These are phyloP conservation scores for Drosophila varians DNA, from an alignment of 1,140 invertebrate species.

Conservation along the genomic window DNA sequence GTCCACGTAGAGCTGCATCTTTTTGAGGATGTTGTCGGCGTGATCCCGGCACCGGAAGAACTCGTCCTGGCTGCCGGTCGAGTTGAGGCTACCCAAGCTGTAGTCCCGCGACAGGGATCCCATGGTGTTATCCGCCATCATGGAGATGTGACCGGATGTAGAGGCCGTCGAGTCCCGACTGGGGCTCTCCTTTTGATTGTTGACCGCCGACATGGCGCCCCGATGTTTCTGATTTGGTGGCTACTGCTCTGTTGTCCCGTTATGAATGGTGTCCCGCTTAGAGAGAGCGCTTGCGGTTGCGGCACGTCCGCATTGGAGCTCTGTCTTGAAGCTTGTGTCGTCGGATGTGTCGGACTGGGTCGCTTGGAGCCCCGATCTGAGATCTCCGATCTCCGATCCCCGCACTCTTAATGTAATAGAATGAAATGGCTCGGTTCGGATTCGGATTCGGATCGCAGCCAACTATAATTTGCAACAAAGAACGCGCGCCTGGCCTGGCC, in stretches of 20 bases:
- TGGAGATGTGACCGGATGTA: slow-evolving; percentile 74
- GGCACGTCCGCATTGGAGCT: slow-evolving; percentile 64
- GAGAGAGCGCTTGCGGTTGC: slow-evolving; percentile 1
- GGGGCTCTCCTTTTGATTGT: slow-evolving; percentile 82
- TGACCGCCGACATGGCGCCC: slow-evolving; percentile 61
- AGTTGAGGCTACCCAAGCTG: slow-evolving; percentile 76
- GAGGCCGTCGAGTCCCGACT: slow-evolving; percentile 80
- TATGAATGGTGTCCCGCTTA: neutral
- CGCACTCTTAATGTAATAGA: neutral
- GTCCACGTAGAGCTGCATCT: slow-evolving; percentile 92
- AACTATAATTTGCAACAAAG: slow-evolving; percentile 60
- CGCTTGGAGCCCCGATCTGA: neutral
- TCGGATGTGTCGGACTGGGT: slow-evolving; percentile 45
- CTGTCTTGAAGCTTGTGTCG: slow-evolving; percentile 62
- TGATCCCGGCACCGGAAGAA: slow-evolving; percentile 91
- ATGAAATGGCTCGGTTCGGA: no score
- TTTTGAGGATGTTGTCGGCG: slow-evolving; percentile 90
- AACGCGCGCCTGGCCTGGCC: slow-evolving; percentile 19
- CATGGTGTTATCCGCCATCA: slow-evolving; percentile 66
- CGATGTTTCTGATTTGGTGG: slow-evolving; percentile 8
- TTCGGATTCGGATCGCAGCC: slow-evolving; percentile 34
- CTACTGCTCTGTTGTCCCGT: slow-evolving; percentile 13
- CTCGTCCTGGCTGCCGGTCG: slow-evolving; percentile 87
- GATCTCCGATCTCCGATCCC: neutral
- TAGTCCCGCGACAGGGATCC: slow-evolving; percentile 76